Percentiles rank a stretch among this genome's conserved stretches.
Conservation (phyloP, 2,888 invertebrate genomes). For the Morpho deidamia region DNA sequence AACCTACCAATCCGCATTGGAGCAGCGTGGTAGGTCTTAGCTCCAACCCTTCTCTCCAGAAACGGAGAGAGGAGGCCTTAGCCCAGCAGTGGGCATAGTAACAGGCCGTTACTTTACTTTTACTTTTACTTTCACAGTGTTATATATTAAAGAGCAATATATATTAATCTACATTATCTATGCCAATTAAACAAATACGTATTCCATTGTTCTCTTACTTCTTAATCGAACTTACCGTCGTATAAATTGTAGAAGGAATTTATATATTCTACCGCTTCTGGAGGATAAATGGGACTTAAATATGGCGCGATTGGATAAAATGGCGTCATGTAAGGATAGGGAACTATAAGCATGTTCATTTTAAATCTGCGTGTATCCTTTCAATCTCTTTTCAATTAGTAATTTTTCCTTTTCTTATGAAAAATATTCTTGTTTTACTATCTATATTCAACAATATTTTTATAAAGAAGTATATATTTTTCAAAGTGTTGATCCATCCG, state of each 20-base stretch:
- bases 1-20: too few relatives aligned
- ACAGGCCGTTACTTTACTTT: too few relatives aligned
- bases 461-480: neutral
- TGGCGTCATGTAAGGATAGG: conserved; percentile 33
- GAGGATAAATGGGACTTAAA: conserved; percentile 46
- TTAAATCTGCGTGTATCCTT: conserved; percentile 1
- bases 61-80: too few relatives aligned
- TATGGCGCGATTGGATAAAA: conserved; percentile 52
- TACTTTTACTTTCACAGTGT: too few relatives aligned
- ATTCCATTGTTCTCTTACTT: too few relatives aligned
- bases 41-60: too few relatives aligned
- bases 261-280: conserved; percentile 46
- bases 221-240: conserved; percentile 52
- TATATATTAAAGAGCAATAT: too few relatives aligned
- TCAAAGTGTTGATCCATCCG: neutral
- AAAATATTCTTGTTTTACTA: neutral
- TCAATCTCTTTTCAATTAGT: neutral
- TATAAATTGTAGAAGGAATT: conserved; percentile 54
- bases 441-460: neutral
- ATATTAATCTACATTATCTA: too few relatives aligned
- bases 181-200: too few relatives aligned
- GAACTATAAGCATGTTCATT: conserved; percentile 13
- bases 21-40: too few relatives aligned
- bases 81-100: too few relatives aligned
- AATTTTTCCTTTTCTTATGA: neutral